Base-by-base conservation (phyloP, 2,888 invertebrate species). In the Eremobia ochroleuca region DNA sequence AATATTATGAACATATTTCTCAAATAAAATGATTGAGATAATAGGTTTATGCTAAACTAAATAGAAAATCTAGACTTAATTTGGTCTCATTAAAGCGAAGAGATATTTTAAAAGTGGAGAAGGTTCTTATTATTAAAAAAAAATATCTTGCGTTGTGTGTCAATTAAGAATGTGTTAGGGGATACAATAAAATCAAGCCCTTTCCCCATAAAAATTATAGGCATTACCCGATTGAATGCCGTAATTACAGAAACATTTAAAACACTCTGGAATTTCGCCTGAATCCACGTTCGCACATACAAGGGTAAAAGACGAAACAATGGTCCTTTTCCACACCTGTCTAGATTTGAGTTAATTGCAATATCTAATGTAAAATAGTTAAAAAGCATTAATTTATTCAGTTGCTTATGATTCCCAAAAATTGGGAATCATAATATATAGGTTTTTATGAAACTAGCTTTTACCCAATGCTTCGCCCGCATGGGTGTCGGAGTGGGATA, bases 31-130 rank as follows among this genome's bases (percentile, higher is more conserved):
- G 46, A 73, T 67, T 55, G 61, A 61, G 43, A 59, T 28, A 69
- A 55, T 61, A 69, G 13, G 40, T 71, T n/a, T 62, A 59, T 70
- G 37, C 34, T 65, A 59, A 74, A 58, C 49, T 79, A 76, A 79
- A 68, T 28, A 68, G 1, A 58, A 76, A 76, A 73, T 21, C 40
- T 83, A 67, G 21, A 71, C 25, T 31, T 72, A 58, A 46, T 61
- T 69, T 76, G 46, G 71, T 85, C 71, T 84, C 82, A 85, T 85
- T 85, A 84, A 85, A 85, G 85, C 85, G 71, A 79, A 43, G 37
- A 84, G 71, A 69, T 61, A 61, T 31, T 49, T 43, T 46, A 37
- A 64, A 59, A 18, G 0, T 34, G 25, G 28, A 52, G 13, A 55
- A n/a, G 28, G 1, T 61, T 25, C 11, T 46, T 46, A 21, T 49